Evolutionary conservation across 2,113 vertebrate genomes (phyloP).

Genomic region (Microtus richardsoni): DNA sequence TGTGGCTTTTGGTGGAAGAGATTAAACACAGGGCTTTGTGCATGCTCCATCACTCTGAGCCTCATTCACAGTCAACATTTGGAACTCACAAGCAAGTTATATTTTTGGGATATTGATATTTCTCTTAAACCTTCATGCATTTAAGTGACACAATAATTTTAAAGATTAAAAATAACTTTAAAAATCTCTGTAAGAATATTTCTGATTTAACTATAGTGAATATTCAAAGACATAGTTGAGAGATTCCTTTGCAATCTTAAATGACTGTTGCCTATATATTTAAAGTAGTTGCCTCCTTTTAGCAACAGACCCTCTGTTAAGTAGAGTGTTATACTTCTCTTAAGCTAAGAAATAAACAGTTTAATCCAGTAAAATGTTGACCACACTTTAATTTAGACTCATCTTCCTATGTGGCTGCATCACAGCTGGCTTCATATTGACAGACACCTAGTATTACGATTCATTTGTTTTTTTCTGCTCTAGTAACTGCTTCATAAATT

Average conservation of each 20-base stretch:
- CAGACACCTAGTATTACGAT: constrained; percentile 43
- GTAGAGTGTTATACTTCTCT: constrained; percentile 58
- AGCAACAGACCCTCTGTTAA: background rate
- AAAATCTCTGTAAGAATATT: background rate
- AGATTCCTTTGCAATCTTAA: background rate
- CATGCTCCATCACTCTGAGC: background rate
- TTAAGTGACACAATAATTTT: constrained; percentile 1
- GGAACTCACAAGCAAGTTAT: background rate
- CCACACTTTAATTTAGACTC: constrained; percentile 63
- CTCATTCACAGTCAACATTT: background rate
- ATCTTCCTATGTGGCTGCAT: constrained; percentile 62
- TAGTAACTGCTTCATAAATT: constrained; percentile 74
- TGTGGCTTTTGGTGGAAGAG: background rate
- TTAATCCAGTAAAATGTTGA: constrained; percentile 67
- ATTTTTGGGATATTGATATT: background rate
- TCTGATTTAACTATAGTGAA: background rate
- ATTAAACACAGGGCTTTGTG: background rate
- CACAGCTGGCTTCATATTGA: constrained; percentile 71
- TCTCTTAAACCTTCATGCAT: background rate
- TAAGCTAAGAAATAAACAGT: constrained; percentile 58
- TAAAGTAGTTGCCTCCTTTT: background rate
- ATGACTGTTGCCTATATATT: background rate
- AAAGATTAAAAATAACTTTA: constrained; percentile 16
- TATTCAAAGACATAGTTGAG: background rate
- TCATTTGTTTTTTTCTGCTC: constrained; percentile 75